Evolutionary conservation across 2,888 invertebrate species (phyloP).

Genomic region (Sinopyrophorus schimmeli): DNA sequence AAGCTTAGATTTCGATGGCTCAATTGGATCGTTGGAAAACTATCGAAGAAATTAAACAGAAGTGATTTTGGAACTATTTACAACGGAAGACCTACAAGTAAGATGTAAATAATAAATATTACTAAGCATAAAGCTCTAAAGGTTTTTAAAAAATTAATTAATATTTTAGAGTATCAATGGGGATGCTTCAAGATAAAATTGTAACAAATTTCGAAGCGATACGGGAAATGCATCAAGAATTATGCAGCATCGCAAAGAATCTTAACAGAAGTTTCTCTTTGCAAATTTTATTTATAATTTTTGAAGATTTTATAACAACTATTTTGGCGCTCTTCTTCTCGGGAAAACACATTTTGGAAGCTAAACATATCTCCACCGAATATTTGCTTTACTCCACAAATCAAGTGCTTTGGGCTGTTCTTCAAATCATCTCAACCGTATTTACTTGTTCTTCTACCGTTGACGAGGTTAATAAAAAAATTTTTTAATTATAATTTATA

Average conservation of each 20-base stretch:
- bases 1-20: not conserved
- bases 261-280: slow-evolving; percentile 11
- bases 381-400: slow-evolving; percentile 5
- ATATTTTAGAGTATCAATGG: not conserved
- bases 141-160: too few relatives aligned
- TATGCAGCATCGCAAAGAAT: slow-evolving; percentile 9
- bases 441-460: slow-evolving; percentile 8
- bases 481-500: not conserved
- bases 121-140: not conserved
- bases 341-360: slow-evolving; percentile 3
- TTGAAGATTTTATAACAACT: slow-evolving; percentile 10
- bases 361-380: not conserved
- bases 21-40: not conserved
- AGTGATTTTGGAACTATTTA: not conserved
- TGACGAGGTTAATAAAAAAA: slow-evolving; percentile 5
- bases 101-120: not conserved
- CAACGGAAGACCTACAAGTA: not conserved
- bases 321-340: slow-evolving; percentile 10
- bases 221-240: slow-evolving; percentile 6
- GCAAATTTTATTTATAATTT: slow-evolving; percentile 13
- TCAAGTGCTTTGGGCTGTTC: slow-evolving; percentile 1
- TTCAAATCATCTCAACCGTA: not conserved
- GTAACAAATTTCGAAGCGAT: slow-evolving; percentile 5
- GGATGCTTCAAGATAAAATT: slow-evolving; percentile 5
- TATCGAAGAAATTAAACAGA: not conserved